phyloP scores from a whole-genome alignment of 2,797 vertebrate genomes.

The Pogonophryne albipinna region DNA sequence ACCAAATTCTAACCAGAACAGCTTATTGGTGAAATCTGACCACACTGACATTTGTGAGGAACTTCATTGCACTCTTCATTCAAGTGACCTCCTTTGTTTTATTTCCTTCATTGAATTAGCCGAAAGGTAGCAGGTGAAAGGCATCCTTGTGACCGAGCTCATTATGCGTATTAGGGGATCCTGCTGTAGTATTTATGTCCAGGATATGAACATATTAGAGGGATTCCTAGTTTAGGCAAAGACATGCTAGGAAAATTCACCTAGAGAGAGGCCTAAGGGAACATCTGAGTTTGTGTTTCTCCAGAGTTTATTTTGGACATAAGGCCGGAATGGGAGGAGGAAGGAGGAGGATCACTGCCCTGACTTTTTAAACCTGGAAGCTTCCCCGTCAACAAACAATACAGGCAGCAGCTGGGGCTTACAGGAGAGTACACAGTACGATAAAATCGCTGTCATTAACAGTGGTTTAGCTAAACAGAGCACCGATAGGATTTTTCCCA shows the following conservation, averaged over 20 bases:
- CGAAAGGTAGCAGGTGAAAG: constrained; percentile 52
- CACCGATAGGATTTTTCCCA: constrained; percentile 53
- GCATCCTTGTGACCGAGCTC: constrained; percentile 49
- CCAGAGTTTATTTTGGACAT: constrained; percentile 75
- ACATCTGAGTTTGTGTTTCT: constrained; percentile 64
- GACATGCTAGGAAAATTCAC: constrained; percentile 79
- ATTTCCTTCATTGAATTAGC: constrained; percentile 61
- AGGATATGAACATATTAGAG: constrained; percentile 79
- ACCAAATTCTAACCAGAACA: constrained; percentile 55
- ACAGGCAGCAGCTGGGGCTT: constrained; percentile 59
- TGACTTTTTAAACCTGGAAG: constrained; percentile 76
- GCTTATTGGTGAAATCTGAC: constrained; percentile 53
- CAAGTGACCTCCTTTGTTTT: constrained; percentile 56
- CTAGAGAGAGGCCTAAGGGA: constrained; percentile 62
- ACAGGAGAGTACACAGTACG: background rate
- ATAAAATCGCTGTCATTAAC: constrained; percentile 26
- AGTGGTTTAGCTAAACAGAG: constrained; percentile 62
- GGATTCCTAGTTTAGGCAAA: constrained; percentile 65
- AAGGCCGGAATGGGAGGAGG: constrained; percentile 62
- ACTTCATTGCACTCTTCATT: constrained; percentile 45
- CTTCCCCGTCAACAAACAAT: constrained; percentile 74
- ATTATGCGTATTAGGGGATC: constrained; percentile 48
- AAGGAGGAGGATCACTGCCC: constrained; percentile 66
- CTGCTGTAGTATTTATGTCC: constrained; percentile 44
- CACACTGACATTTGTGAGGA: constrained; percentile 40